Conservation (phyloP, 2,888 invertebrate species). For the Pelosia muscerda region DNA sequence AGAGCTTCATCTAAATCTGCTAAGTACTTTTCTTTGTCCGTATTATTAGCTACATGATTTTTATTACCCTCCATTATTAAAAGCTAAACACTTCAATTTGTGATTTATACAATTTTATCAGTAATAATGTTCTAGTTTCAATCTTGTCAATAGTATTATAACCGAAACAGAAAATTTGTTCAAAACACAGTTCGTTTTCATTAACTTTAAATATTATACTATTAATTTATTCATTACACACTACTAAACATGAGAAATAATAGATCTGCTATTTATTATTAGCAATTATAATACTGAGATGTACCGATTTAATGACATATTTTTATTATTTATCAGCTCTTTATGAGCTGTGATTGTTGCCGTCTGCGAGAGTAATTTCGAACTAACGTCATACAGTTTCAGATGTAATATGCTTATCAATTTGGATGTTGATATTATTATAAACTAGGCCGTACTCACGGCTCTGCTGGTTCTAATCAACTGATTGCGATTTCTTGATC, state of each 20-base stretch:
- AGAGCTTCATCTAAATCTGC: conserved; percentile 10
- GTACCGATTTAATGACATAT: neutral
- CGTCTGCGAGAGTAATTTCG: neutral
- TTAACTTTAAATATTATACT: neutral
- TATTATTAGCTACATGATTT: neutral
- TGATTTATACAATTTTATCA: neutral
- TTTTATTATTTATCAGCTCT: neutral
- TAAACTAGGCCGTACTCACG: no score
- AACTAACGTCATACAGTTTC: neutral
- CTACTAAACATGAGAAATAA: neutral
- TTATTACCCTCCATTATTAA: neutral
- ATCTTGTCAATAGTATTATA: neutral
- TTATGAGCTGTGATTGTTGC: neutral
- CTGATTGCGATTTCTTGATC: no score
- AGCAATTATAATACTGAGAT: neutral
- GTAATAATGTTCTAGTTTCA: neutral
- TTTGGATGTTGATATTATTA: neutral
- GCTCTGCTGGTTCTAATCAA: no score
- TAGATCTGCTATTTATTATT: neutral
- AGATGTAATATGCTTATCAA: neutral
- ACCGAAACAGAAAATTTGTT: neutral
- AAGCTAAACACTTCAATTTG: no score
- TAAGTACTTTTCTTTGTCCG: neutral
- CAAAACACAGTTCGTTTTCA: neutral
- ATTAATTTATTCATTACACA: neutral